phyloP scores from a whole-genome alignment of 2,797 vertebrate genomes.

The Cottoperca gobio region DNA sequence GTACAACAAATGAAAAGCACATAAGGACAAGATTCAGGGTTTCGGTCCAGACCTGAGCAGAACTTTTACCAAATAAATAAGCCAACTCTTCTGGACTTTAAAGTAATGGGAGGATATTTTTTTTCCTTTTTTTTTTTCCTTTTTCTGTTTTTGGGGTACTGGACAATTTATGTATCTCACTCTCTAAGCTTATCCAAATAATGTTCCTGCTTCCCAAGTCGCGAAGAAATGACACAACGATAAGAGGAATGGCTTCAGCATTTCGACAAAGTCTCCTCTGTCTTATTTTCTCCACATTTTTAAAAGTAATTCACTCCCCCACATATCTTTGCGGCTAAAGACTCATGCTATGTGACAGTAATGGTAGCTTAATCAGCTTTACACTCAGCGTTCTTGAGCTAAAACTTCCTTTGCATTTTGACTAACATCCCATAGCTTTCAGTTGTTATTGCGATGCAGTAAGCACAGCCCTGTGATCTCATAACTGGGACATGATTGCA shows the following conservation, averaged over 20 bases:
- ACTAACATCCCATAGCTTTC: conserved; percentile 65
- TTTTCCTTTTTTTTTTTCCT: conserved; percentile 35
- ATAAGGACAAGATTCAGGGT: conserved; percentile 82
- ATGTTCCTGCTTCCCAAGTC: conserved; percentile 52
- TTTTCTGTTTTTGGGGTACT: conserved; percentile 72
- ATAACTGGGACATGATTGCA: conserved; percentile 78
- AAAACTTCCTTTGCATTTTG: conserved; percentile 56
- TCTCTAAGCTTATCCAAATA: conserved; percentile 69
- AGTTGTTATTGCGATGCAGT: conserved; percentile 74
- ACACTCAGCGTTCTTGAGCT: conserved; percentile 46
- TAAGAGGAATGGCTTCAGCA: conserved; percentile 62
- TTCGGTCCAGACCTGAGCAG: conserved; percentile 78
- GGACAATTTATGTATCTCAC: conserved; percentile 77
- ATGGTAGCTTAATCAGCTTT: conserved; percentile 61
- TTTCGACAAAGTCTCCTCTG: conserved; percentile 72
- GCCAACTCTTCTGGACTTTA: conserved; percentile 82
- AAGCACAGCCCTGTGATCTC: conserved; percentile 81
- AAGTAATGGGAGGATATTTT: conserved; percentile 72
- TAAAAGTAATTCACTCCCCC: conserved; percentile 27
- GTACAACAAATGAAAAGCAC: conserved; percentile 79
- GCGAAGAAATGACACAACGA: conserved; percentile 63
- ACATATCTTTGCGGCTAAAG: conserved; percentile 39
- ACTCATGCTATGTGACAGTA: conserved; percentile 63
- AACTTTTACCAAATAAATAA: conserved; percentile 78
- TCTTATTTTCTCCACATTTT: conserved; percentile 60